A percentile compares a stretch with the other conserved stretches of the same genome.
Conservation (phyloP, 2,113 vertebrate genomes). For the Crotophaga sulcirostris region DNA sequence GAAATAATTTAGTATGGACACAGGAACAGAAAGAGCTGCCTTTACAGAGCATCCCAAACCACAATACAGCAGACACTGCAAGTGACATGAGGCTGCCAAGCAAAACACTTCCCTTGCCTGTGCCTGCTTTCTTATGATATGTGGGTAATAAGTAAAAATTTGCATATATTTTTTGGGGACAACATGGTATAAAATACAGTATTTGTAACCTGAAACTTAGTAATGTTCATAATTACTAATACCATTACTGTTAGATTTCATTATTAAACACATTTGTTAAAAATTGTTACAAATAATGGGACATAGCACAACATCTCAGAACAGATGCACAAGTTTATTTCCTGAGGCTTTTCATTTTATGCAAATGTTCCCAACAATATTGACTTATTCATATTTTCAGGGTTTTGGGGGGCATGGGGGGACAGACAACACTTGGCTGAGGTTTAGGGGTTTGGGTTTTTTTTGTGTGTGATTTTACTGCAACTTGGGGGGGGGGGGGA, state of each 20-base stretch:
- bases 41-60: not conserved
- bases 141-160: not conserved
- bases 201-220: not conserved
- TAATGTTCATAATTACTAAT: not conserved
- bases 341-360: not conserved
- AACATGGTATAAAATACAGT: not conserved
- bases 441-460: not conserved
- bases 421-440: not conserved
- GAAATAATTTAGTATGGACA: rapidly evolving
- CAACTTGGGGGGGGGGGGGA: rapidly evolving
- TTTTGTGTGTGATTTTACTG: not conserved
- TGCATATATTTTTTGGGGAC: not conserved
- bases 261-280: not conserved
- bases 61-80: not conserved
- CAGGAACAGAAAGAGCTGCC: not conserved
- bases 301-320: not conserved
- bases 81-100: not conserved
- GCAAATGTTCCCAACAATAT: not conserved
- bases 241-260: not conserved
- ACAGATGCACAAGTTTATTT: not conserved
- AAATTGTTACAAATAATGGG: not conserved
- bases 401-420: rapidly evolving
- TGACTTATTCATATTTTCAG: not conserved
- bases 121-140: not conserved
- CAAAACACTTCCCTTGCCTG: not conserved